phyloP scores from a whole-genome alignment of 2,797 vertebrate species.

The Myotis findleyi region DNA sequence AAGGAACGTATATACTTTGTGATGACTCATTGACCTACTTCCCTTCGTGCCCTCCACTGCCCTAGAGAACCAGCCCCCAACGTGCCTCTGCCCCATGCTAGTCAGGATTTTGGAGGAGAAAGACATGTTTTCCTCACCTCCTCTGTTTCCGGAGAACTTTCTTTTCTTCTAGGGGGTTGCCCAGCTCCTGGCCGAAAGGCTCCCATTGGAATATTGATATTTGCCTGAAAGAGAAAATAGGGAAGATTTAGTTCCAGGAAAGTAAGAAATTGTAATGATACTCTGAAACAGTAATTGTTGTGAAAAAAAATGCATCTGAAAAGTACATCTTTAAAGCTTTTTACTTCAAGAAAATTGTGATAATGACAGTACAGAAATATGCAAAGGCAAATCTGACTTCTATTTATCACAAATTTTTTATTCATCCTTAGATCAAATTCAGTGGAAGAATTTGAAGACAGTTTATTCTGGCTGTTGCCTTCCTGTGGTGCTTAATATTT shows the following conservation, averaged over 20 bases:
- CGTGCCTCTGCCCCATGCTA: not conserved
- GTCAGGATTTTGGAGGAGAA: constrained; percentile 1
- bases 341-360: constrained; percentile 64
- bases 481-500: constrained; percentile 50
- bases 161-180: constrained; percentile 97
- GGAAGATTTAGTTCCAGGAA: constrained; percentile 58
- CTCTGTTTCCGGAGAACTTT: constrained; percentile 91
- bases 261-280: constrained; percentile 49
- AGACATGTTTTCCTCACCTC: constrained; percentile 90
- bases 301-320: constrained; percentile 46
- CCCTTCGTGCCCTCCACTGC: not conserved
- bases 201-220: constrained; percentile 99
- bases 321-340: constrained; percentile 69
- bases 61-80: not conserved
- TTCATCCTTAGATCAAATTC: constrained; percentile 23
- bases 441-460: constrained; percentile 44
- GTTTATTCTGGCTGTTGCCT: constrained; percentile 52
- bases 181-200: constrained; percentile 97
- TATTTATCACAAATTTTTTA: constrained; percentile 66
- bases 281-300: constrained; percentile 8
- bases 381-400: constrained; percentile 65
- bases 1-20: not conserved
- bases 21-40: not conserved
- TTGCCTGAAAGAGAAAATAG: constrained; percentile 91
- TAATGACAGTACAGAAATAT: constrained; percentile 66